These are phyloP conservation scores for Hyperoplus lanceolatus DNA, from an alignment of 2,797 vertebrate species.

Conservation along the genomic window DNA sequence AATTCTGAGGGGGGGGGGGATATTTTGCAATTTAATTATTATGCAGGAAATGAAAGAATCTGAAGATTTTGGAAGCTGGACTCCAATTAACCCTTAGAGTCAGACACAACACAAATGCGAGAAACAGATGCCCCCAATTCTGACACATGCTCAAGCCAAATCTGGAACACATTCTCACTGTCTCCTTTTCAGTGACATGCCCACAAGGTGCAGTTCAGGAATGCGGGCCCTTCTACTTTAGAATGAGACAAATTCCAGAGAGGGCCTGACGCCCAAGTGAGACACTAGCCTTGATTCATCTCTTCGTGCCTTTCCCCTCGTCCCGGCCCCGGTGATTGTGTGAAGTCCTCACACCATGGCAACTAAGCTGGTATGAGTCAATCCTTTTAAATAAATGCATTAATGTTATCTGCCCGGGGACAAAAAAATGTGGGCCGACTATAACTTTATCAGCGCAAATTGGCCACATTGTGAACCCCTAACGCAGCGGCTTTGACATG, in stretches of 20 bases:
- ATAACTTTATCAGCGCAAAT: conserved; percentile 89
- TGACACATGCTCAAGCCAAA: conserved; percentile 59
- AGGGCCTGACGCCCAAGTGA: conserved; percentile 74
- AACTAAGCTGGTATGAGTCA: conserved; percentile 85
- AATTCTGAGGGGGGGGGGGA: not conserved
- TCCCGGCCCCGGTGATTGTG: conserved; percentile 68
- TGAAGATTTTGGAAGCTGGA: conserved; percentile 36
- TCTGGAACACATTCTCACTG: conserved; percentile 71
- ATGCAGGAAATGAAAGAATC: conserved; percentile 30
- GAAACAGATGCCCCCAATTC: conserved; percentile 64
- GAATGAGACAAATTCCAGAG: conserved; percentile 81
- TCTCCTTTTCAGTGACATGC: conserved; percentile 75
- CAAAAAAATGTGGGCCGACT: conserved; percentile 80
- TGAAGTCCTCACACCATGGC: conserved; percentile 79
- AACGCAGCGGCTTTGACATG: conserved; percentile 85
- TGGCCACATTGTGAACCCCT: conserved; percentile 82
- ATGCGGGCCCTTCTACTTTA: conserved; percentile 76
- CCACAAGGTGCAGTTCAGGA: conserved; percentile 74
- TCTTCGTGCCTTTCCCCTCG: conserved; percentile 56
- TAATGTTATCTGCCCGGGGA: conserved; percentile 82
- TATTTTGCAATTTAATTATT: too few relatives aligned
- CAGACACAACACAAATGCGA: conserved; percentile 65
- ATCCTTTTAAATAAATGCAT: conserved; percentile 81
- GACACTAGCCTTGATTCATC: conserved; percentile 82
- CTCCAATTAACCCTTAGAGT: conserved; percentile 65